Evolutionary conservation across 2,113 vertebrate genomes (phyloP), one percentile per base, ranked within the genome.

Genomic region (Gobiocypris rarus): DNA sequence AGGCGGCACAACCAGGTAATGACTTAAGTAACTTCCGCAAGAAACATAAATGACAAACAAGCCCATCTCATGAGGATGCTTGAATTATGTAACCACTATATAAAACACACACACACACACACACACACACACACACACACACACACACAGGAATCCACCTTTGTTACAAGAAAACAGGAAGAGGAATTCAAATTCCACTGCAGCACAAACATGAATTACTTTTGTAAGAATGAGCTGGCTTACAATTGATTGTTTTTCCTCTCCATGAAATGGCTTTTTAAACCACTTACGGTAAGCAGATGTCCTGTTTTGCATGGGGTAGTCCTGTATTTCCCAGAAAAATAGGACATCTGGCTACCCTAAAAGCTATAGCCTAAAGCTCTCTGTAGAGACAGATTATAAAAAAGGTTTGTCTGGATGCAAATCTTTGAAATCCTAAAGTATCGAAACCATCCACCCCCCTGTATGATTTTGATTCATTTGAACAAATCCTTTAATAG

Each of bases 201-300:
- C n/a, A 59, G 5, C 9, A 59, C 22, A 59, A 54, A 54, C 17
- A 54, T 22, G 52, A 54, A 54, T 9, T 54, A 8, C 17, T 54
- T 54, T 19, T 22, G 56, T 59, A 38, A 69, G 65, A 10, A 38
- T 38, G 31, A 38, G 31, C 65, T 10, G 31, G 31, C 15, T 65
- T 52, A 1, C 26, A 75, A 15, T 31, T 54, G 73, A 19, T 34
- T 26, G 17, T 14, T 54, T 56, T 58, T 22, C 10, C 26, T 54
- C 26, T 75, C 14, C 19, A 54, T 75, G 45, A 70, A 70, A 41
- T 70, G 67, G 67, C 67, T 70, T 70, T 38, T 70, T 17, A 54
- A 34, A 75, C 15, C 73, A 54, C 26, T 75, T 75, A 75, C 45
- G 9, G 24, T 54, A 4, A 54, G 45, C 73, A 54, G 48, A 31